Conservation (phyloP, 2,797 vertebrate species). For the Danio albolineatus region DNA sequence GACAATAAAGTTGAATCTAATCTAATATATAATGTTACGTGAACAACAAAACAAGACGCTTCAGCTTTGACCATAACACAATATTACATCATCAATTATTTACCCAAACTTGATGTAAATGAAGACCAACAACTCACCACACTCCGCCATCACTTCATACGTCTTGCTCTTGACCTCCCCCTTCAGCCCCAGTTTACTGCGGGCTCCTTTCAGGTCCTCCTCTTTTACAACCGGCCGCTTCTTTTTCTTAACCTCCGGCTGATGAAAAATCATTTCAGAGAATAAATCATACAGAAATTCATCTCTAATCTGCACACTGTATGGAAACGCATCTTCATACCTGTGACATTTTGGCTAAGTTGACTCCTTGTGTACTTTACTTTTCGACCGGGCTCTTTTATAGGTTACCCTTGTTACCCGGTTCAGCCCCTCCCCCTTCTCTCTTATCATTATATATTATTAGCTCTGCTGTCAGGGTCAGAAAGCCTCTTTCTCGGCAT, state of each 20-base stretch:
- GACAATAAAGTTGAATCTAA: no score
- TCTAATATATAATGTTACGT: no score
- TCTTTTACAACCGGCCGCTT: constrained; percentile 92
- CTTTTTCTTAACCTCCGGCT: constrained; percentile 88
- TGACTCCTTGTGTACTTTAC: constrained; percentile 50
- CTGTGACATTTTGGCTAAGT: constrained; percentile 76
- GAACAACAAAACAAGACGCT: no score
- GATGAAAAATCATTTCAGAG: neutral
- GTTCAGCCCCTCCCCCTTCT: constrained; percentile 46
- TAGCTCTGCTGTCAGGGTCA: constrained; percentile 73
- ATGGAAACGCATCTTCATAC: constrained; percentile 58
- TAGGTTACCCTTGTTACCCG: constrained; percentile 53
- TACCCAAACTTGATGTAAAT: neutral
- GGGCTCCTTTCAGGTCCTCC: constrained; percentile 95
- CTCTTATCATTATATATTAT: constrained; percentile 81
- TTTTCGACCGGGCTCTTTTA: constrained; percentile 53
- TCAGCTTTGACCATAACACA: no score
- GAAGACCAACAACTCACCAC: constrained; percentile 82
- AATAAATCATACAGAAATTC: neutral
- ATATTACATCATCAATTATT: neutral
- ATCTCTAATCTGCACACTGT: neutral
- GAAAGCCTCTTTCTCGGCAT: constrained; percentile 57
- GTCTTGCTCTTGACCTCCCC: constrained; percentile 95
- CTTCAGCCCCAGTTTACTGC: constrained; percentile 87
- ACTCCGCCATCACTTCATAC: constrained; percentile 94